Evolutionary conservation across 2,797 vertebrate species (phyloP), one percentile per base, ranked within the genome.

Genomic region (Poliocrania exsul): DNA sequence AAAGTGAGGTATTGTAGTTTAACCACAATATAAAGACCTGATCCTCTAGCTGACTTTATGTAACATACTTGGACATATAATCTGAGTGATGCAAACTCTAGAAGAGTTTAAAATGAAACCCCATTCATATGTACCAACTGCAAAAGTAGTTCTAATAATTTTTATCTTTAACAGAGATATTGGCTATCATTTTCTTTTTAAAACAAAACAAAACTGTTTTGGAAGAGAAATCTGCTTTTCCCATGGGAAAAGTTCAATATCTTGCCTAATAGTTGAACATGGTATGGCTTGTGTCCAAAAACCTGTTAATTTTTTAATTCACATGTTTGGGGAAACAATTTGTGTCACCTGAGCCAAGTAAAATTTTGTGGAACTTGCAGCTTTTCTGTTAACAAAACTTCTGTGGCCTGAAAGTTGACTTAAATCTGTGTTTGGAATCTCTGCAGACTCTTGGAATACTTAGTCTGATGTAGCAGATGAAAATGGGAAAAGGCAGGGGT

Each of bases 191-290:
- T 46, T 60, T 10, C 5, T 47, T 66, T 81, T 50, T 26, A 60
- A 75, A 50, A 4, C 9, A 60, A 75, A 50, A 4, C 9, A 25
- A 67, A 53, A 4, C 8, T 4, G 0, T 38, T 77, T 71, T 44
- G 49, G 31, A 69, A 67, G 33, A 54, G 51, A 40, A 7, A 58
- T 44, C 31, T 73, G 42, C 11, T 79, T 89, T 91, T 90, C 64
- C 40, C 50, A 57, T 8, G 65, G 70, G 81, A 91, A 89, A 90
- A 74, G 28, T 71, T 46, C 80, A 80, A 80, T 78, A 56, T 75
- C 86, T 81, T 56, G 25, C 69, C 33, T 74, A 83, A 66, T 14
- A 28, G 23, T 56, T 66, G 31, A 82, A 33, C 31, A 26, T 37
- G 18, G 23, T 44, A 78, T 60, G 72, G 40, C 26, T 73, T 78